Base-by-base conservation (phyloP, 2,113 vertebrate genomes). In the Ornithorhynchus anatinus region DNA sequence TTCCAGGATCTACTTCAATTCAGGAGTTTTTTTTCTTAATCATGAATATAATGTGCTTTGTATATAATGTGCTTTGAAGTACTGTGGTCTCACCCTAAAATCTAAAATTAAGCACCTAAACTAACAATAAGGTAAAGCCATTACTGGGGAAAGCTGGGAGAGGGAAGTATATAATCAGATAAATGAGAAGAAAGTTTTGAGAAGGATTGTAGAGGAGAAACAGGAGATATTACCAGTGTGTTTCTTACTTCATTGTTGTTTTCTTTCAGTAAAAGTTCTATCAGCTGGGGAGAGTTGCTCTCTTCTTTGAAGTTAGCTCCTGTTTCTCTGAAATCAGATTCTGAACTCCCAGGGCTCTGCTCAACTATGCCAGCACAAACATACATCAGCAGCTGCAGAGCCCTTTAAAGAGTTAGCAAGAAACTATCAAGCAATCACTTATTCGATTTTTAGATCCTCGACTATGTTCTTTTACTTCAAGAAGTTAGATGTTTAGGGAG, bases 321-420 rank as follows among this genome's bases (percentile, higher is more conserved):
- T 87, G 78, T 92, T 95, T 94, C 93, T 93, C 86, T 91, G 85
- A 92, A 94, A 94, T 91, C 86, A 91, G 88, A 92, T 90, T 93
- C 89, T 84, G 70, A 92, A 89, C 93, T 93, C 88, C 88, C 89
- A 90, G 84, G 79, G 84, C 86, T 88, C 84, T 73, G 75, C 75
- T 93, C 89, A 53, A 64, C 69, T 91, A 88, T 89, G 90, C 86
- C 92, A 94, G 90, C 77, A 92, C 87, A 94, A 94, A 92, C 89
- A 93, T 70, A 93, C 76, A 90, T 87, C 89, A 89, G 84, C 86
- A 90, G 92, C 91, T 94, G 86, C 88, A 89, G 52, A 81, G 72
- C 51, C 84, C 80, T 88, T 89, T 86, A 81, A 87, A 87, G 82
- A 86, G 75, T 82, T 88, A 86, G 74, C 75, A 82, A 84, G 75